A percentile compares a stretch with the other conserved stretches of the same genome.
These are phyloP conservation scores for Oceanodroma tethys DNA, from an alignment of 2,113 vertebrate genomes.

Conservation along the genomic window DNA sequence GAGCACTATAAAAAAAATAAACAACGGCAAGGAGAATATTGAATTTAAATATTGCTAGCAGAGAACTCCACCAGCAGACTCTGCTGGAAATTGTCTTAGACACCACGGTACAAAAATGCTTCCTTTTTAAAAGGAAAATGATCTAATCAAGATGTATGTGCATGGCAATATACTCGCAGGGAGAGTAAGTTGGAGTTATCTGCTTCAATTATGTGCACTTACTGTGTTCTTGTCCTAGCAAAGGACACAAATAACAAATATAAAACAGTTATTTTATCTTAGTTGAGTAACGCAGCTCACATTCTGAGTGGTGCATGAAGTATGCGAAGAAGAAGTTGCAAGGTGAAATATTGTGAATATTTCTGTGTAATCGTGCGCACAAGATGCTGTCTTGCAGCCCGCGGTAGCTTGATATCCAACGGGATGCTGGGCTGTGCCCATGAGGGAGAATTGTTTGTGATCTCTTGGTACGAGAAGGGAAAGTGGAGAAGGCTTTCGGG, in stretches of 20 bases:
- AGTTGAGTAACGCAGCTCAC: not conserved
- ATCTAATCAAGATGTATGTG: slow-evolving; percentile 24
- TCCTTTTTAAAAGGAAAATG: not conserved
- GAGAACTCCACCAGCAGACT: not conserved
- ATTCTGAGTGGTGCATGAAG: fast-evolving
- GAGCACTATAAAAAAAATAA: not conserved
- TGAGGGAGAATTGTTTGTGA: fast-evolving
- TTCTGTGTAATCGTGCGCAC: fast-evolving
- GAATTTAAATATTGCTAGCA: slow-evolving; percentile 4
- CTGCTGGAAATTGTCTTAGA: slow-evolving; percentile 20
- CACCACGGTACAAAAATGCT: not conserved
- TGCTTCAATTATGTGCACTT: not conserved
- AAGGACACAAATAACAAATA: not conserved
- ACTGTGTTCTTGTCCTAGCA: not conserved
- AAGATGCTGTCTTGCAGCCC: not conserved
- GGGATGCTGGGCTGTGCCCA: not conserved
- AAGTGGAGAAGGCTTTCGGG: not conserved
- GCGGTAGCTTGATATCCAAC: fast-evolving
- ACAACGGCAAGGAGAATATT: not conserved
- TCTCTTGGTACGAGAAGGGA: not conserved
- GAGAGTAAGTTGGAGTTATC: not conserved
- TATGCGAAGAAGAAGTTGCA: fast-evolving
- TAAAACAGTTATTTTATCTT: not conserved
- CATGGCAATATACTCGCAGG: not conserved
- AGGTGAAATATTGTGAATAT: not conserved